Evolutionary conservation across 1,140 invertebrate genomes (phyloP).

Genomic region (Fopius arisanus): DNA sequence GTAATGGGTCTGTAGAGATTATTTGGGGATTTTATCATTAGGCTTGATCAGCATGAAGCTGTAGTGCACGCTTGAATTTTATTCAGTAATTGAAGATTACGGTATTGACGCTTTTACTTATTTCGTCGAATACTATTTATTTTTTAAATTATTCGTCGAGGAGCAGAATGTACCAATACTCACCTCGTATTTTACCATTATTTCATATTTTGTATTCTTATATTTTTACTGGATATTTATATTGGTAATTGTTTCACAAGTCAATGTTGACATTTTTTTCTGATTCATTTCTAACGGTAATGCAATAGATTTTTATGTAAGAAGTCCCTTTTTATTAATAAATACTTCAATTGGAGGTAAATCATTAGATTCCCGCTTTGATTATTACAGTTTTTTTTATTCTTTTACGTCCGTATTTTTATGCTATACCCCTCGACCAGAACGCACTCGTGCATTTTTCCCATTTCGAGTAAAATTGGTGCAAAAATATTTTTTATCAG

Average conservation of each 20-base stretch:
- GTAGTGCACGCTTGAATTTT: conserved; percentile 33
- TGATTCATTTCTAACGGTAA: neutral
- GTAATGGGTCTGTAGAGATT: conserved; percentile 4
- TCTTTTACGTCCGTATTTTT: no score
- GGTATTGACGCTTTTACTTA: neutral
- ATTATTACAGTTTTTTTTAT: no score
- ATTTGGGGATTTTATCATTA: neutral
- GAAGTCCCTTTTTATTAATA: no score
- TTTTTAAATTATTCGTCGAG: neutral
- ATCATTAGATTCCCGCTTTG: no score
- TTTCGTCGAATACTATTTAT: neutral
- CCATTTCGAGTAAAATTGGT: neutral
- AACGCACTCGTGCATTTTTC: no score
- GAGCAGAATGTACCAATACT: conserved; percentile 11
- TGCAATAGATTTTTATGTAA: neutral
- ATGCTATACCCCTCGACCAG: no score
- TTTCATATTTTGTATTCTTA: neutral
- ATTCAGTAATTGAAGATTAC: neutral
- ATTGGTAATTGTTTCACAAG: neutral
- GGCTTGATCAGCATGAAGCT: conserved; percentile 24
- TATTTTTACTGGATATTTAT: neutral
- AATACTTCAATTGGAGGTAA: no score
- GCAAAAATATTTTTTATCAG: neutral
- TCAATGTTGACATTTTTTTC: neutral
- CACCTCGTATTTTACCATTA: neutral